Percentiles rank a stretch among this genome's conserved stretches.
Conservation (phyloP, 2,888 invertebrate genomes). For the Phasia obesa region DNA sequence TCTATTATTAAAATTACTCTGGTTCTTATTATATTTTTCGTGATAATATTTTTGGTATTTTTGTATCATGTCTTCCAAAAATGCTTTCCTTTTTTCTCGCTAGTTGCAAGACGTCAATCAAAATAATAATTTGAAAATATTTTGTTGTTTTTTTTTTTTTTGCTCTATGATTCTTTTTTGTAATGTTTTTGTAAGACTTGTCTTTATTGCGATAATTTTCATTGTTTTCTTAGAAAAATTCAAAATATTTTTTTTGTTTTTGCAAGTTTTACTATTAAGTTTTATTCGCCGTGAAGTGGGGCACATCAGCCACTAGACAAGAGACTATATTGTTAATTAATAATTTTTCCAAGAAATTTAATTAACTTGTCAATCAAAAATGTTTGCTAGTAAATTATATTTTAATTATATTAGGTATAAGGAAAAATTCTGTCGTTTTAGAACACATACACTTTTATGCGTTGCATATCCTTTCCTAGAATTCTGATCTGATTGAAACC, state of each 20-base stretch:
- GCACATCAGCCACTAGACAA: constrained; percentile 19
- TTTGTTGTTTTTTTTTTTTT: background rate
- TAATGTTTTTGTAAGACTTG: constrained; percentile 21
- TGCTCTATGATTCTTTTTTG: background rate
- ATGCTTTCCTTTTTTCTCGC: background rate
- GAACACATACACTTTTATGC: too few species aligned
- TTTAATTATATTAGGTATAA: constrained; percentile 36
- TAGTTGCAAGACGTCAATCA: constrained; percentile 67
- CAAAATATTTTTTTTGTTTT: constrained; percentile 1
- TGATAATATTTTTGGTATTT: background rate
- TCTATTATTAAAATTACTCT: constrained; percentile 18
- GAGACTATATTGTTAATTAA: constrained; percentile 68
- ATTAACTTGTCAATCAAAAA: constrained; percentile 80
- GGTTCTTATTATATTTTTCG: background rate
- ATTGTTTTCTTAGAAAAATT: constrained; percentile 48
- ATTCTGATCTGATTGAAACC: too few species aligned
- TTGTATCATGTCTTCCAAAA: constrained; percentile 36
- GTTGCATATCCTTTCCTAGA: too few species aligned
- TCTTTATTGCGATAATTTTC: constrained; percentile 56
- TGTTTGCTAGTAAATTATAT: constrained; percentile 14
- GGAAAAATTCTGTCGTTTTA: constrained; percentile 27
- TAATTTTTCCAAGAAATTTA: constrained; percentile 75
- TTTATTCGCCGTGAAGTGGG: background rate
- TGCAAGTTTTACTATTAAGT: constrained; percentile 33
- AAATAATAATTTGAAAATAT: constrained; percentile 46